phyloP scores from a whole-genome alignment of 2,888 invertebrate species.

The Eupithecia insigniata region DNA sequence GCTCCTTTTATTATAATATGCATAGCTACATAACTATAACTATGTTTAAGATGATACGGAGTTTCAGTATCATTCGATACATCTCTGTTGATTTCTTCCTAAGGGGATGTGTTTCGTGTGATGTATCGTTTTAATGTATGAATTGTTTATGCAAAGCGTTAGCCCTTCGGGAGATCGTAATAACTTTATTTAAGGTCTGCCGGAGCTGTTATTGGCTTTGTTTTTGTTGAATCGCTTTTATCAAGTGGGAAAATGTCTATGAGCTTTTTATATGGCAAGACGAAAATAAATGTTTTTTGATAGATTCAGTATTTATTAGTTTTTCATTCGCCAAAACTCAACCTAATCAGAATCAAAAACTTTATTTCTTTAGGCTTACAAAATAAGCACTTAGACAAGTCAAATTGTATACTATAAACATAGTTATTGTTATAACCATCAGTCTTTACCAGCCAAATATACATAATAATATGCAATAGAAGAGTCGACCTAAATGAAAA shows the following conservation, averaged over 20 bases:
- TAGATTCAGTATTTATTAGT: not conserved
- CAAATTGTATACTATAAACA: too few relatives aligned
- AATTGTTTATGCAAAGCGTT: conserved; percentile 42
- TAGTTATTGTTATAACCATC: too few relatives aligned
- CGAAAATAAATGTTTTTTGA: not conserved
- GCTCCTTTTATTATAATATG: not conserved
- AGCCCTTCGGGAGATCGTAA: conserved; percentile 31
- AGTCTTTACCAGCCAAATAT: not conserved
- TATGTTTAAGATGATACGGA: not conserved
- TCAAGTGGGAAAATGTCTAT: not conserved
- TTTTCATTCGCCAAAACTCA: not conserved
- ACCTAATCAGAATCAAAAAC: too few relatives aligned
- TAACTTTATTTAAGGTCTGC: conserved; percentile 33
- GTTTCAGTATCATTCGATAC: not conserved
- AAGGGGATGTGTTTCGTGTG: conserved; percentile 17
- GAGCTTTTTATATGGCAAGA: not conserved
- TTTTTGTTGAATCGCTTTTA: conserved; percentile 17
- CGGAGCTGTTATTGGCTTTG: conserved; percentile 15
- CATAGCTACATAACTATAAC: not conserved
- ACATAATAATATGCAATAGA: too few relatives aligned
- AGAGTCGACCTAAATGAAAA: too few relatives aligned
- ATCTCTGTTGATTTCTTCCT: not conserved
- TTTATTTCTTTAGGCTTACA: too few relatives aligned
- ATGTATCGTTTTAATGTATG: conserved; percentile 43
- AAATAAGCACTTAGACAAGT: too few relatives aligned